Conservation (phyloP, 2,888 invertebrate genomes). For the Plebejus anna region DNA sequence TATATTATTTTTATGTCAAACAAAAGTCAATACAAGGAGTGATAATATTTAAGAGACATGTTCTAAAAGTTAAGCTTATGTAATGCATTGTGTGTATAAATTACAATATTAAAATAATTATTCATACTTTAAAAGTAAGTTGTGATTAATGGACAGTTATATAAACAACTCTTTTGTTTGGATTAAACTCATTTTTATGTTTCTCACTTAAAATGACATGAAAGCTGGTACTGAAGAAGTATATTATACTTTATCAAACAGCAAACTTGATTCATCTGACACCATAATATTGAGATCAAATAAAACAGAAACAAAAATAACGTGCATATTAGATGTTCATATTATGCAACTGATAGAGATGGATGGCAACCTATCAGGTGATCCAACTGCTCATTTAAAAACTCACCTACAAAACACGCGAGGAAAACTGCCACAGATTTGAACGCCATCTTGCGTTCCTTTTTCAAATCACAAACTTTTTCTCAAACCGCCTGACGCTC, state of each 20-base stretch:
- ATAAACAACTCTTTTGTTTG: neutral
- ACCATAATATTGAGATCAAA: neutral
- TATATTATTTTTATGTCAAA: neutral
- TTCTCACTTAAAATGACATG: neutral
- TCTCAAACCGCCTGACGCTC: slow-evolving; percentile 56
- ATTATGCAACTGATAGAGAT: neutral
- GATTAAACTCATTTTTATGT: neutral
- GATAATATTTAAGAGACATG: neutral
- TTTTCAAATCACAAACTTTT: slow-evolving; percentile 53
- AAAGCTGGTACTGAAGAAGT: neutral
- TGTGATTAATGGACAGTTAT: neutral
- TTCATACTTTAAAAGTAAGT: neutral
- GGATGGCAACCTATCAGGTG: neutral
- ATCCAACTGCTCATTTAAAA: neutral
- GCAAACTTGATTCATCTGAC: neutral
- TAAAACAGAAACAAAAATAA: neutral
- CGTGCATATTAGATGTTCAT: neutral
- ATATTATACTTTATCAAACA: neutral
- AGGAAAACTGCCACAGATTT: slow-evolving; percentile 58
- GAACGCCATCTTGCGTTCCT: slow-evolving; percentile 65
- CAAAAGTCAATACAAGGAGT: neutral
- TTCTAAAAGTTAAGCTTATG: neutral
- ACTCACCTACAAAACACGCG: slow-evolving; percentile 68
- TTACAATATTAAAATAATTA: neutral
- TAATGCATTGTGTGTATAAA: neutral